Evolutionary conservation across 35 echinoderm and acorn worm species (phyloP), one percentile per base, ranked within the genome.

Genomic region (Heliocidaris erythrogramma): DNA sequence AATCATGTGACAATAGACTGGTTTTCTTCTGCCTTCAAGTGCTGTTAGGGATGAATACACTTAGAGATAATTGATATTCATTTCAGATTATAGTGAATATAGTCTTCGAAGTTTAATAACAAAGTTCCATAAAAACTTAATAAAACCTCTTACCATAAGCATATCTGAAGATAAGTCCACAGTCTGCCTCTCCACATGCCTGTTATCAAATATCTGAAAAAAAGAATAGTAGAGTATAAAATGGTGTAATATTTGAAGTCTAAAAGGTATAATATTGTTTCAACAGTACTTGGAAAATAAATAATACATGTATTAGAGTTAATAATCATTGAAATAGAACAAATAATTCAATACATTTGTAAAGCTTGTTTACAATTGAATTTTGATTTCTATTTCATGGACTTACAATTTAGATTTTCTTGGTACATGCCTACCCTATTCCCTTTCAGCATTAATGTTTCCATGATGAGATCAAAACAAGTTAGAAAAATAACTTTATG

Each of bases 131-230:
- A 27, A 50, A 30, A 14, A 10, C 32, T 50, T 48, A 59, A 92
- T 24, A 29, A 92, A 13, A 59, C 47, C 31, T 52, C 47, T 92
- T 69, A 98, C 97, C 97, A 96, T 98, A n/a, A 98, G 94, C 96
- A 98, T 97, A 42, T 98, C 97, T 10, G 96, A 97, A 42, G 97
- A 84, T 14, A 96, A 93, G 27, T 94, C 94, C 3, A 97, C 94
- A 35, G 96, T 96, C 88, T 94, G 60, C 53, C 95, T 96, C 31
- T 97, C 95, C 7, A 97, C 94, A 47, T 96, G 97, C n/a, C 95
- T 96, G 90, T 98, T 96, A 56, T 93, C 95, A 93, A 99, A 99
- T 35, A 99, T 99, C 98, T 99, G 93, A 7, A 60, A 89, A 87
- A 87, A 95, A 27, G 1, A 86, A 90, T 0, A 2, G 7, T 60